A percentile compares a stretch with the other conserved stretches of the same genome.
phyloP scores from a whole-genome alignment of 2,797 vertebrate species.

The Lagorchestes hirsutus region DNA sequence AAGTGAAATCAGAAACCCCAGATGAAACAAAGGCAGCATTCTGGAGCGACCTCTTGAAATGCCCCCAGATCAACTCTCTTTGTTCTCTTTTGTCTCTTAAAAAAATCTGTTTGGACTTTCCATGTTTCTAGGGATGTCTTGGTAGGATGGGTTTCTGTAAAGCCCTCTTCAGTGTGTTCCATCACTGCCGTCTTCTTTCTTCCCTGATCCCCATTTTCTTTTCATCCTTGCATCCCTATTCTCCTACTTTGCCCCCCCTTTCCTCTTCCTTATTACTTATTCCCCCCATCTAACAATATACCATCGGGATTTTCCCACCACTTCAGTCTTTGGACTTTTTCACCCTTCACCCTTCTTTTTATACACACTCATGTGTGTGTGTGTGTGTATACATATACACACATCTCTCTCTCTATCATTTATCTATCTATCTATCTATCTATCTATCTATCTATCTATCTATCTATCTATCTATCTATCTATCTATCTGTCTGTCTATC shows the following conservation, averaged over 20 bases:
- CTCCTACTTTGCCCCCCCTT: background rate
- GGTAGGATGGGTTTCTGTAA: background rate
- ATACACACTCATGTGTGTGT: too few species aligned
- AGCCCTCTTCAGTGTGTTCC: background rate
- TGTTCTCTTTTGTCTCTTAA: background rate
- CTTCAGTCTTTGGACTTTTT: background rate
- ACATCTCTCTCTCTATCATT: too few species aligned
- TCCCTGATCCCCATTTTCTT: background rate
- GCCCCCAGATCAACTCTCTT: background rate
- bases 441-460: background rate
- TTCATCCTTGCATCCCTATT: background rate
- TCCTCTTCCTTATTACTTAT: background rate
- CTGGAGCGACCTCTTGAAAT: background rate
- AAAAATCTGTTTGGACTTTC: background rate
- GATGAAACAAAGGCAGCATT: background rate
- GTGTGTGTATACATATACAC: too few species aligned
- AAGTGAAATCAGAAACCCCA: background rate
- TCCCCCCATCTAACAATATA: background rate
- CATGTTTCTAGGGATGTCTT: background rate
- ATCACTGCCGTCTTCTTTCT: background rate
- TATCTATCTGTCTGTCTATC: too few species aligned
- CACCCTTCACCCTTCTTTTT: background rate
- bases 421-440: too few species aligned
- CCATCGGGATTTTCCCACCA: background rate
- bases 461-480: too few species aligned